Base-by-base conservation (phyloP, 92 coral and sea anemone species). In the Siderastrea radians region DNA sequence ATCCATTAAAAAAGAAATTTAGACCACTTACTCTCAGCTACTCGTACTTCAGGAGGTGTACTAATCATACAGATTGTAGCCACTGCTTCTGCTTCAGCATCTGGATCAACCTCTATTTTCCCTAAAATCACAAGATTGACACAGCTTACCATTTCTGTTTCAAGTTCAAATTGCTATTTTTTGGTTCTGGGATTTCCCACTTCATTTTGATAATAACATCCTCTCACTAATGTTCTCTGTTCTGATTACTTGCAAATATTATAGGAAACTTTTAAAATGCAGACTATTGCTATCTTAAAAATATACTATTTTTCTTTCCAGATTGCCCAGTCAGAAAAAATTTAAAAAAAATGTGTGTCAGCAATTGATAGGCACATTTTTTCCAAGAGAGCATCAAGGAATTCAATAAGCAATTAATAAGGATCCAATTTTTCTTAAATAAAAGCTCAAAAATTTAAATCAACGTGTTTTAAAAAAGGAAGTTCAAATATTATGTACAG, bases 51-150 rank as follows among this genome's bases (percentile, higher is more conserved):
- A 53, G 98, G 93, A 49, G 98, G 96, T 17, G 95, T 95, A 47
- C 98, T 94, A 49, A 98, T 98, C 87, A 95, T 84, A 72, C 98
- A 96, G 90, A 98, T 91, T 15, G 98, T 96, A 1, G 99, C 99
- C 74, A 95, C 99, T 6, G 99, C 99, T 88, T 98, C 99, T 45
- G 99, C 99, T 78, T 98, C 99, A 1, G 99, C 99, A 83, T 98
- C 99, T 47, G 98, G 99, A 51, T 98, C 98, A 16, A 95, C 98
- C 80, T 95, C 98, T 3, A 93, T 84, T 84, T 84, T 84, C 2
- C 80, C 87, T 82, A 51, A 71, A 72, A 61, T 63, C 6, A 63
- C n/a, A 58, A 52, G 5, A 26, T 57, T 66, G 44, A 3, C 38
- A 26, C 38, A 26, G 38, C 38, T 26, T 26, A 26, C 38, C 38